A percentile compares a stretch with the other conserved stretches of the same genome.
Evolutionary conservation across 2,113 vertebrate genomes (phyloP).

Genomic region (Fregetta grallaria): DNA sequence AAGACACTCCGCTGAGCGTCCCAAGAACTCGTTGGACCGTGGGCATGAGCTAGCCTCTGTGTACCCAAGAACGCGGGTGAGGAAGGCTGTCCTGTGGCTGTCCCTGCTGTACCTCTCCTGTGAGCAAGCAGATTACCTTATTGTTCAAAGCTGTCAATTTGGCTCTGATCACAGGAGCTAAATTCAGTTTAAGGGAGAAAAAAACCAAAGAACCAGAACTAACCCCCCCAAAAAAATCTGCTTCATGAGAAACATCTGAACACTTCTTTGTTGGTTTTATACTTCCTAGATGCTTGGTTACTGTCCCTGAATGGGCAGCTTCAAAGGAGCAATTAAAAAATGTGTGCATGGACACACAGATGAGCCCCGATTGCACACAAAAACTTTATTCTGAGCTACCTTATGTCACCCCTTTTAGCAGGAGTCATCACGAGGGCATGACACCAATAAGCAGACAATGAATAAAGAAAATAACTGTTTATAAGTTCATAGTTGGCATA

Average conservation of each 20-base stretch:
- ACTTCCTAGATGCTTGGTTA: conserved; percentile 59
- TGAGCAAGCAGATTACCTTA: conserved; percentile 2
- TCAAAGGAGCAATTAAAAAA: conserved; percentile 72
- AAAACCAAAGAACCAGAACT: not conserved
- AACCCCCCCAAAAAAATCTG: not conserved
- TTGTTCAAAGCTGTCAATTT: conserved; percentile 21
- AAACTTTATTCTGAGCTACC: conserved; percentile 73
- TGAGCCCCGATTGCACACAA: conserved; percentile 69
- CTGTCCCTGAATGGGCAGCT: conserved; percentile 51
- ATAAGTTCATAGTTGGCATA: conserved; percentile 67
- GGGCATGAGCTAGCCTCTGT: not conserved
- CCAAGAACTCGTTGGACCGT: not conserved
- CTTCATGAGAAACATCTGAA: conserved; percentile 59
- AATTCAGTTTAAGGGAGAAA: conserved; percentile 9
- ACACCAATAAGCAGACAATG: conserved; percentile 71
- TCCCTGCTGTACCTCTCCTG: not conserved
- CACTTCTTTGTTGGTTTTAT: conserved; percentile 62
- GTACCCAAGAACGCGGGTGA: not conserved
- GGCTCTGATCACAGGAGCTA: conserved; percentile 28
- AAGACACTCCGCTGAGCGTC: not conserved
- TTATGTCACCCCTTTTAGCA: conserved; percentile 74
- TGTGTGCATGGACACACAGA: conserved; percentile 67
- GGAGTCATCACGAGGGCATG: conserved; percentile 66
- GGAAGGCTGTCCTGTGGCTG: not conserved
- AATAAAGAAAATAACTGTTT: conserved; percentile 73